Base-by-base conservation (phyloP, 2,113 vertebrate genomes). In the Eurystomus gularis region DNA sequence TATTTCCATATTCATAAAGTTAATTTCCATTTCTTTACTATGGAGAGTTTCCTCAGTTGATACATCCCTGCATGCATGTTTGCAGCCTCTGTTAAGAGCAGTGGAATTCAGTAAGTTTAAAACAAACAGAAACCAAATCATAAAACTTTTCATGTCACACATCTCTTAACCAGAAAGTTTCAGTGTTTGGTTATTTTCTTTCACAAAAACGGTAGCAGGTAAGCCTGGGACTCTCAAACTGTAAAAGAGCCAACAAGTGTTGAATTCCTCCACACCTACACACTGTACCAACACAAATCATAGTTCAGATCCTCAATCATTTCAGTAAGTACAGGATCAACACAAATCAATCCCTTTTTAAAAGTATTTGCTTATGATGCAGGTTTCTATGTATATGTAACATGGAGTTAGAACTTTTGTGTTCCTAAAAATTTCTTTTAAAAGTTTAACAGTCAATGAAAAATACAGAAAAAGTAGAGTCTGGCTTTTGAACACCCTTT, bases 61-160 rank as follows among this genome's bases (percentile, higher is more conserved):
- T 13, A n/a, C 10, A 81, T 48, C 19, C 4, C 4, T 52, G 10
- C 12, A 6, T 6, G 5, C 17, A 42, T 0, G 0, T 52, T 64
- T 51, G 15, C n/a, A 64, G 17, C 3, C 28, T 49, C 33, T 42
- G 8, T 25, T 60, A 61, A 90, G 20, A 68, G 29, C 18, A 52
- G 46, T 20, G 6, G 33, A 77, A 72, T 51, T 58, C 40, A 51
- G 0, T 3, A 51, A 26, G 12, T 25, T 49, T 35, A 61, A 33
- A 48, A 44, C 15, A 17, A 62, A 24, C 35, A 51, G 7, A 46
- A 70, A 61, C 8, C 3, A 48, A 68, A 62, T 7, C 25, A 29
- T 17, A 25, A 55, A 76, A n/a, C 3, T 5, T 3, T 19, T 0
- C 26, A 8, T 39, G 10, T 39, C 19, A 13, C 21, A 9, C 23